Percentiles rank a stretch among this genome's conserved stretches.
These are phyloP conservation scores for Pseudonaja textilis DNA, from an alignment of 2,113 vertebrate genomes.

Conservation along the genomic window DNA sequence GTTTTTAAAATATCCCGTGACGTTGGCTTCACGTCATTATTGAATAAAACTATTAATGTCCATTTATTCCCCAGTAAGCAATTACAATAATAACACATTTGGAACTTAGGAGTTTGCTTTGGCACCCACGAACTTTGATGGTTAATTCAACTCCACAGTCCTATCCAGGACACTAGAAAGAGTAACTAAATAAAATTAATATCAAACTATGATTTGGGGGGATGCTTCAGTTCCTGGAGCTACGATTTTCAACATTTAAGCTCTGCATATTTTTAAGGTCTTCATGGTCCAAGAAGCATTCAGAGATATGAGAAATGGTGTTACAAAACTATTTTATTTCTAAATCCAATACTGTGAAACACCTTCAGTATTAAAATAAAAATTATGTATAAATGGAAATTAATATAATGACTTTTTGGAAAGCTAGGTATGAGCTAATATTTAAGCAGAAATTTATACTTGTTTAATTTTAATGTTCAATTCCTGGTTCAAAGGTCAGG, in stretches of 20 bases:
- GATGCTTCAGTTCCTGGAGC: neutral
- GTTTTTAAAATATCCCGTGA: neutral
- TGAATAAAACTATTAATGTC: neutral
- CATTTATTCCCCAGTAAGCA: neutral
- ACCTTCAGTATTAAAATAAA: neutral
- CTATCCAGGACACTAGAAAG: neutral
- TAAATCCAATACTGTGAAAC: neutral
- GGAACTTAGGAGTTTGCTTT: neutral
- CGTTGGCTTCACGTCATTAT: neutral
- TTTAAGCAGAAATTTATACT: neutral
- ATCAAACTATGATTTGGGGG: too few species aligned
- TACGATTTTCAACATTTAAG: neutral
- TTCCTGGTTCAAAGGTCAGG: neutral
- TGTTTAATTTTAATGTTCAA: neutral
- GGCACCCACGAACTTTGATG: neutral
- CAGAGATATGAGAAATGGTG: neutral
- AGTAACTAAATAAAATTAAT: neutral
- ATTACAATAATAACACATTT: neutral
- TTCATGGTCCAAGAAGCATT: neutral
- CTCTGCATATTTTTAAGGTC: neutral
- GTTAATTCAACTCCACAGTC: neutral
- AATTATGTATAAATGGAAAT: neutral
- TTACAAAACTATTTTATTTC: neutral
- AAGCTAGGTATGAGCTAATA: too few species aligned
- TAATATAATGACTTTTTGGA: neutral